Evolutionary conservation across 2,113 vertebrate species (phyloP).

Genomic region (Butastur rufipennis): DNA sequence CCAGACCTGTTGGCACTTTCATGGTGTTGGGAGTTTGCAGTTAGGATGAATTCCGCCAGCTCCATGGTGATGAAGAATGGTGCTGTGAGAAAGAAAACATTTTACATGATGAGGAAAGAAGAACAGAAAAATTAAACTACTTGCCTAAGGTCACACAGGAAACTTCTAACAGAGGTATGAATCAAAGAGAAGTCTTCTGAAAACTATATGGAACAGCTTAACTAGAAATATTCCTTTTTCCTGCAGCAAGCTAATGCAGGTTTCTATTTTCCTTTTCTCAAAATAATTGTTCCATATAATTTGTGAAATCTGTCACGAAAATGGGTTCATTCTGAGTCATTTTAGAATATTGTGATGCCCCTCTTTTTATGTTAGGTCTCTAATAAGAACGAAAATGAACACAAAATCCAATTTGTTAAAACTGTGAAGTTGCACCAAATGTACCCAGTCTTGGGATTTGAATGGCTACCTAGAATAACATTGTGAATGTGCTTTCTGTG

Average conservation of each 20-base stretch:
- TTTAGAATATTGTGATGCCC: not conserved
- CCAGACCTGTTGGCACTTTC: not conserved
- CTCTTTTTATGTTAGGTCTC: not conserved
- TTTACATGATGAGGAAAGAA: not conserved
- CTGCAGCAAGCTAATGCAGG: not conserved
- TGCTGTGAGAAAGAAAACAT: not conserved
- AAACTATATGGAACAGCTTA: not conserved
- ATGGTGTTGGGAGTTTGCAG: not conserved
- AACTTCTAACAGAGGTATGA: not conserved
- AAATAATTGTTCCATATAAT: not conserved
- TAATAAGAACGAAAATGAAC: not conserved
- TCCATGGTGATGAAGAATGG: not conserved
- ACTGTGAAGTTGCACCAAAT: not conserved
- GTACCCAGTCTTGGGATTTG: not conserved
- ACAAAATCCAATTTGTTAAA: conserved; percentile 13
- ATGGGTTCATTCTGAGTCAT: not conserved
- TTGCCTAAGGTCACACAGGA: not conserved
- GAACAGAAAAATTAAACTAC: not conserved
- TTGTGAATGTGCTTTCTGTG: not conserved
- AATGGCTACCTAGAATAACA: not conserved
- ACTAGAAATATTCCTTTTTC: not conserved
- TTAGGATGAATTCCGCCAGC: not conserved
- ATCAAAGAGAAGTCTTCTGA: not conserved
- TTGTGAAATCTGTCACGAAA: not conserved
- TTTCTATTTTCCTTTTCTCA: not conserved